These are phyloP conservation scores for Agrochola litura DNA, from an alignment of 2,888 invertebrate species.

Conservation along the genomic window DNA sequence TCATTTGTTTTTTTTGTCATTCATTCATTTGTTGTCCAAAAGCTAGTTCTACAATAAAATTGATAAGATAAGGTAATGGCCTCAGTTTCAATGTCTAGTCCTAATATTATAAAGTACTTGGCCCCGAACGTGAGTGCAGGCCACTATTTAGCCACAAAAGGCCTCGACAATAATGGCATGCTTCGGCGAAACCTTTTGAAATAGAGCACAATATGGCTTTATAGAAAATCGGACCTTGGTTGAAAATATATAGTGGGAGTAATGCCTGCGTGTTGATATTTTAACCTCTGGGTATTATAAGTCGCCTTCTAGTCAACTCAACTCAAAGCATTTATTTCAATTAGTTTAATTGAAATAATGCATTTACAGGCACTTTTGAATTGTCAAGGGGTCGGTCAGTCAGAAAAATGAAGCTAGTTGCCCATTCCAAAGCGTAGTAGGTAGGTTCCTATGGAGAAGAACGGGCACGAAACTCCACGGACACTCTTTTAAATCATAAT, in stretches of 20 bases:
- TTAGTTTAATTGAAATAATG: no score
- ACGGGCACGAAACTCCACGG: no score
- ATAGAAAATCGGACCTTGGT: slow-evolving; percentile 3
- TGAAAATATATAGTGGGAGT: slow-evolving; percentile 15
- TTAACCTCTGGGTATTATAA: neutral
- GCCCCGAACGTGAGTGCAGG: slow-evolving; percentile 37
- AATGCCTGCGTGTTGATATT: neutral
- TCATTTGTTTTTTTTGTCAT: no score
- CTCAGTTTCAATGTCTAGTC: slow-evolving; percentile 3
- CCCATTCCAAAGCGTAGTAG: no score
- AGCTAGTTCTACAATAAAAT: neutral
- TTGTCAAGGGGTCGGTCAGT: no score
- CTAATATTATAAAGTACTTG: slow-evolving; percentile 25
- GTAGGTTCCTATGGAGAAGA: no score
- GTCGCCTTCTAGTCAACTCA: no score
- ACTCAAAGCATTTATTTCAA: no score
- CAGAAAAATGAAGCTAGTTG: no score
- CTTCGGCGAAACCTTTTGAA: slow-evolving; percentile 15
- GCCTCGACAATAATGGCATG: slow-evolving; percentile 37
- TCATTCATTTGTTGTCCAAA: no score
- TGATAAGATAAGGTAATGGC: neutral
- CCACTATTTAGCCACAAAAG: slow-evolving; percentile 41
- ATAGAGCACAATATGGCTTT: slow-evolving; percentile 25
- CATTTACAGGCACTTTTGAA: no score
- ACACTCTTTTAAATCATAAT: no score